Evolutionary conservation across 2,797 vertebrate genomes (phyloP), one percentile per base, ranked within the genome.

Genomic region (Eulemur coronatus): DNA sequence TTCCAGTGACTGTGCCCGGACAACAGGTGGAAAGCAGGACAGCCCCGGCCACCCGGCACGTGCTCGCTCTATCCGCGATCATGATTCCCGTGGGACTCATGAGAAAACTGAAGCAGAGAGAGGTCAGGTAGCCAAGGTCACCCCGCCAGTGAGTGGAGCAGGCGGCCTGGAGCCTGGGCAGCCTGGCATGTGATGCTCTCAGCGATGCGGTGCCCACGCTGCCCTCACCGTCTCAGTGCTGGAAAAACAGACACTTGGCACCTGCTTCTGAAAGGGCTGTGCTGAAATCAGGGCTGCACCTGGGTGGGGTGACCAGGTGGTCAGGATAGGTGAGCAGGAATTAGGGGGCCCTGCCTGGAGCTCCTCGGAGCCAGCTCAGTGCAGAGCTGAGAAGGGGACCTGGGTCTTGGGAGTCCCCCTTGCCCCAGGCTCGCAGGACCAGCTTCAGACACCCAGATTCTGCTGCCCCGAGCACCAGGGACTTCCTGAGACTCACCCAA

Each of bases 1-100:
- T 41, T 52, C 3, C 18, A 26, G 26, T 30, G 24, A 43, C 35
- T 12, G 15, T 61, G 55, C 38, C 1, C 10, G 26, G 28, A 80
- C 52, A 80, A 9, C 5, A 20, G 55, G 15, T 6, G 3, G 55
- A 30, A 46, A 5, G 7, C 20, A 18, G 30, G 63, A 35, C 1
- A 0, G 33, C 28, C 24, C 67, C 9, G 4, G n/a, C 57, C 48
- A 48, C 24, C 22, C 0, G 13, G 18, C 43, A 33, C 0, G 0
- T 12, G 10, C 10, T 28, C 11, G 14, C 33, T 30, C 43, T 48
- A 57, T 55, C 43, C 14, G 18, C 1, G 1, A 17, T 59, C 35
- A 59, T 4, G 10, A 4, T 30, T 59, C 55, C 12, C 17, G 26
- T 11, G 28, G 26, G 57, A 41, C 33, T 38, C 2, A 10, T 75